Evolutionary conservation across 1,140 invertebrate genomes (phyloP).

Genomic region (Argopecten irradians): DNA sequence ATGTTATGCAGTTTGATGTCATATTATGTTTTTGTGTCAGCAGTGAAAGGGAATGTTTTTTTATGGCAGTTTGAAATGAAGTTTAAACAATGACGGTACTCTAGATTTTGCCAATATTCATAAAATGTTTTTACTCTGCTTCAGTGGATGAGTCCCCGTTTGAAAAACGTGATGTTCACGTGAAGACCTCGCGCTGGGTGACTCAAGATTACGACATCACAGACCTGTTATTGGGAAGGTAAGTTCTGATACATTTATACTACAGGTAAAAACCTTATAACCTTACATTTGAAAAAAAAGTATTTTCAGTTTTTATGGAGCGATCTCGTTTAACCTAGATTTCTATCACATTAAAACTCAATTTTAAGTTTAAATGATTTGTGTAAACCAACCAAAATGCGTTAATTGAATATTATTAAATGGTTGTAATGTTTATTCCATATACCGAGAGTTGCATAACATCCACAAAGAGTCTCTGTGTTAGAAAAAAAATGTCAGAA

Average conservation of each 20-base stretch:
- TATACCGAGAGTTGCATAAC: too few relatives aligned
- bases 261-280: too few relatives aligned
- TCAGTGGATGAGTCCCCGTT: constrained; percentile 76
- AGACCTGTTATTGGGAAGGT: constrained; percentile 77
- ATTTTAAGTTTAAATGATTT: too few relatives aligned
- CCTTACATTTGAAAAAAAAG: too few relatives aligned
- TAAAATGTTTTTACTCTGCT: constrained; percentile 16
- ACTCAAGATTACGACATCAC: constrained; percentile 76
- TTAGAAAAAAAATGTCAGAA: too few relatives aligned
- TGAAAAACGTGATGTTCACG: constrained; percentile 72
- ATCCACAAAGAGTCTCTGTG: too few relatives aligned
- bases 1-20: too few relatives aligned
- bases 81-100: too few relatives aligned
- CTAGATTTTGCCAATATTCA: background rate
- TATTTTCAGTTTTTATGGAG: too few relatives aligned
- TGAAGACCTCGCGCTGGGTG: constrained; percentile 77
- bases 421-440: background rate
- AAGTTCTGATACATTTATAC: constrained; percentile 52
- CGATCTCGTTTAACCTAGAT: background rate
- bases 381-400: background rate
- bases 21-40: too few relatives aligned
- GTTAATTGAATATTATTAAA: background rate
- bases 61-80: too few relatives aligned
- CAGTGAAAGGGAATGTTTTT: too few relatives aligned
- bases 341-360: background rate